Base-by-base conservation (phyloP, 1,140 invertebrate species). In the Drosophila kanapiae region DNA sequence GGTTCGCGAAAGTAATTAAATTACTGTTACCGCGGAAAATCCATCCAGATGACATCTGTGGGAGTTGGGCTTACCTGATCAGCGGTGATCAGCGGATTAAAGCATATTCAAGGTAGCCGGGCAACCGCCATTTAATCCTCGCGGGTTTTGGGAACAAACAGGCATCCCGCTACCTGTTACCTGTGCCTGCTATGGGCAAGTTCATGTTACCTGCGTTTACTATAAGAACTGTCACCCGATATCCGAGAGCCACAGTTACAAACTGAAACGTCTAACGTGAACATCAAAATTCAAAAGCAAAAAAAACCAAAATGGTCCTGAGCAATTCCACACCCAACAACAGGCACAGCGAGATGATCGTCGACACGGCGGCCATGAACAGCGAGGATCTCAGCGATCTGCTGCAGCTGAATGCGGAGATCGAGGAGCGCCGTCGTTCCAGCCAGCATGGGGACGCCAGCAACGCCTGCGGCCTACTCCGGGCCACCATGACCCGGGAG, bases 401-500 rank as follows among this genome's bases (percentile, higher is more conserved):
- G 11, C 37, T 92, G 8, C 67, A 80, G 16, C 35, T 92, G 38
- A 90, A 85, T 48, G 87, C 74, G 0, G 84, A 90, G 38, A 92
- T 92, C 33, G 84, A 92, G 49, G 65, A 81, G 49, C 62, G 82
- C 1, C 68, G 80, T n/a, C 78, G 80, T 0, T 63, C 65, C 2
- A 68, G 80, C 35, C 68, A 53, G 1, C 45, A 70, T 1, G 38
- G 60, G 6, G 57, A 70, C n/a, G 48, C 47, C 10, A 45, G 67
- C 18, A 65, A 63, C 48, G 64, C 47, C 29, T 64, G 70, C 18
- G 80, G 85, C 6, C 43, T 90, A 16, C 64, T 90, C 3, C 57
- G 69, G 16, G 84, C 91, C 23, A 92, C 79, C 8, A 90, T 83
- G 85, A 92, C 87, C 14, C 53, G 91, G 1, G 91, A 92, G 75